Base-by-base conservation (phyloP, 2,888 invertebrate species). In the Cerceris rybyensis region DNA sequence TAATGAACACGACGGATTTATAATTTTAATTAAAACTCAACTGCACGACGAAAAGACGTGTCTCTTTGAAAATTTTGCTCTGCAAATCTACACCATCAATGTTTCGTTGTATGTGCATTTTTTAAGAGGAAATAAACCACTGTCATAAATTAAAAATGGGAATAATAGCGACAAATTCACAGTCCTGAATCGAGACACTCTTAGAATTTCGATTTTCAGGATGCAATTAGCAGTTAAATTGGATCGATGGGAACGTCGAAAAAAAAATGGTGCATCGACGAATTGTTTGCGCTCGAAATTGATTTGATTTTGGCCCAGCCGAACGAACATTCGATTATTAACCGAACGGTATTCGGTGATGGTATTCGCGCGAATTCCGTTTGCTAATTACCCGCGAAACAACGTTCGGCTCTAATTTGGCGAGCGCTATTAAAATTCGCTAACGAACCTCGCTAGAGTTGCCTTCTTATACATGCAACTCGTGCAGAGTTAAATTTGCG, bases 271-370 rank as follows among this genome's bases (percentile, higher is more conserved):
- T 28, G n/a, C 39, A 28, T 8, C 17, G 28, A 57, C 13, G 28
- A 7, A 28, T 28, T 11, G 39, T 59, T 42, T 14, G 66, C 46
- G 17, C n/a, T 66, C 46, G 57, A 43, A 43, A 7, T 46, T 39
- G 59, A 49, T 55, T 52, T 52, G 59, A 55, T 73, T 55, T 67
- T 67, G 61, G 41, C 42, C 28, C 49, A 17, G 61, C 55, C 41
- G 42, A 39, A 14, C 43, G 55, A 55, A 8, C 49, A 66, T 72
- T 76, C 63, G 66, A 76, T 76, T 76, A 79, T 76, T 79, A 72
- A 79, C 66, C 28, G 50, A 63, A 67, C 54, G 54, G 59, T 59
- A 14, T 7, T 42, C 43, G 61, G 52, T 41, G 16, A 16, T n/a
- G 58, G 0, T 46, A 39, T 64, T 41, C 41, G 43, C 42, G 66